Base-by-base conservation (phyloP, 1,140 invertebrate species). In the Brachionus koreanus region DNA sequence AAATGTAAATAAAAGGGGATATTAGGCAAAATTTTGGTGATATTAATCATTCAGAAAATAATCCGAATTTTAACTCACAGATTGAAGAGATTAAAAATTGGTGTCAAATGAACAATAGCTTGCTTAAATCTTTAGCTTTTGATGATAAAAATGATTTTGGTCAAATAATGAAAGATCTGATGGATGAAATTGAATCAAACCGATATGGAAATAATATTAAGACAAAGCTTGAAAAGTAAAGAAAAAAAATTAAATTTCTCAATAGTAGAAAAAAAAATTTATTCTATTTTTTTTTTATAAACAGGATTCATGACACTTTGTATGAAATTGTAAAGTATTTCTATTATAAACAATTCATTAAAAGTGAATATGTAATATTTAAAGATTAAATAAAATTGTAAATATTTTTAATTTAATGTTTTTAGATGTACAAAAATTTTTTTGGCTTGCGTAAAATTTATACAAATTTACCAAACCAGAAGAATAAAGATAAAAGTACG, bases 351-450 rank as follows among this genome's bases (percentile, higher is more conserved):
- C 39, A 39, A 29, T 79, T 79, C n/a, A 65, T 79, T 42, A 79
- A 79, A 42, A 79, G 76, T 25, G 76, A 79, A 39, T 79, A 23
- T 79, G 76, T 79, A 65, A 79, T 25, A n/a, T 25, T 33, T 77
- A n/a, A 29, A 5, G 5, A 33, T 39, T 39, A 5, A 19, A 67
- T 16, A 23, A n/a, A 42, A 72, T 42, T 5, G 4, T 16, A 29
- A 9, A 72, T 6, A 23, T 39, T 10, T 16, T 72, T 39, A 72
- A n/a, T 33, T 10, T 35, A 25, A 52, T 29, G 19, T 57, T 79
- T 79, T 61, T 61, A 79, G 76, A 79, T 79, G 76, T 79, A 79
- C 76, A 79, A 79, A 43, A 79, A 79, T 63, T 65, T 79, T 25
- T 16, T 79, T 42, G 76, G 76, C 12, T 12, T 79, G 76, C n/a